Evolutionary conservation across 2,888 invertebrate species (phyloP), one percentile per base, ranked within the genome.

Genomic region (Hydriomena furcata): DNA sequence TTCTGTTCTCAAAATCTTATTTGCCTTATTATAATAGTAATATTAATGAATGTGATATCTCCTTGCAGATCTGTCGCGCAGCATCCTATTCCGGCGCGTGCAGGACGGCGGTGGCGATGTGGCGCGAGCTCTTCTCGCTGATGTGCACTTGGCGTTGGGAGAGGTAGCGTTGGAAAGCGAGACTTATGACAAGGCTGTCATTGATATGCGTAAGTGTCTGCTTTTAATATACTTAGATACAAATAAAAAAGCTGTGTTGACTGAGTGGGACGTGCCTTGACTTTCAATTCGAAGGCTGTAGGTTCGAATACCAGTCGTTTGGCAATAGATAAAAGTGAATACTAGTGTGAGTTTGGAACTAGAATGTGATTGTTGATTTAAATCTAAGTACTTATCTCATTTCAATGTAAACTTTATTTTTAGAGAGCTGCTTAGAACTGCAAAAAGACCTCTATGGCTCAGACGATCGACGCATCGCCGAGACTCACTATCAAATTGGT

Each of bases 131-230:
- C 52, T 80, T 51, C 89, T 97, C 10, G 96, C 98, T 0, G 97
- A 98, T 65, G 95, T 95, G 8, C 93, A 96, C 65, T 92, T 96
- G 5, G 93, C 95, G 27, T 87, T 99, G 1, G 98, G 97, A 0
- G 98, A 99, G 83, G 96, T 98, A 10, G 95, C 97, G 11, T 92
- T 98, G 58, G 98, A 98, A 84, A 97, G 96, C 68, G 98, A 97
- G 66, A 96, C 96, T 57, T 95, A 96, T 66, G 93, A 94, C 56
- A 94, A 95, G 55, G 98, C 98, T 0, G 92, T 97, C 7, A 90
- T 92, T 34, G 98, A 99, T 79, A 94, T 98, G 76, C 91, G 91
- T 91, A 5, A 76, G 84, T 78, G 5, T 12, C 3, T 10, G n/a
- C n/a, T n/a, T n/a, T n/a, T n/a, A n/a, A n/a, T n/a, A n/a, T n/a